These are phyloP conservation scores for Brachypteracias leptosomus DNA, from an alignment of 2,113 vertebrate species.

Conservation along the genomic window DNA sequence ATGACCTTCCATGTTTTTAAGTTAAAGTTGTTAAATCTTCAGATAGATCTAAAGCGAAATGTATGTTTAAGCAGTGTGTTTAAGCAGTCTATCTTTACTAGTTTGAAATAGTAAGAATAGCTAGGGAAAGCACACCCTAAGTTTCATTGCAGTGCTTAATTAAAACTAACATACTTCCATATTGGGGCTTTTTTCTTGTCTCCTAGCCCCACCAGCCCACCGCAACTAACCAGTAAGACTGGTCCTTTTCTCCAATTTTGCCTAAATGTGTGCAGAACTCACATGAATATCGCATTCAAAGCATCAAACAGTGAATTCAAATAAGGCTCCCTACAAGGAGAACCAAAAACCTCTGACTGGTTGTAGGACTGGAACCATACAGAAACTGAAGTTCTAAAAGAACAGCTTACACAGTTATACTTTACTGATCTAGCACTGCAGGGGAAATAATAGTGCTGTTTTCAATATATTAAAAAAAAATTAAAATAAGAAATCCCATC, in stretches of 20 bases:
- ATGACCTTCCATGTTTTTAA: not conserved
- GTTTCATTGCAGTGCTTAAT: not conserved
- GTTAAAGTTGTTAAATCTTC: not conserved
- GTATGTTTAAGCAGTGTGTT: not conserved
- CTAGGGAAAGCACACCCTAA: not conserved
- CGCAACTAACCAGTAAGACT: not conserved
- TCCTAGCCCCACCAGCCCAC: not conserved
- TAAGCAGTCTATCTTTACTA: not conserved
- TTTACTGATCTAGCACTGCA: not conserved
- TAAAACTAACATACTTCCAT: not conserved
- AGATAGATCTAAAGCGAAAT: not conserved
- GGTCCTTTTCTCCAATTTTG: not conserved
- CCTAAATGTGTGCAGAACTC: not conserved
- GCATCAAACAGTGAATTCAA: not conserved
- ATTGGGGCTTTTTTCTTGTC: not conserved
- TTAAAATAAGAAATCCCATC: not conserved
- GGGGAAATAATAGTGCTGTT: not conserved
- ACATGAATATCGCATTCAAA: not conserved
- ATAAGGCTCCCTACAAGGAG: not conserved
- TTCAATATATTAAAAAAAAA: not conserved
- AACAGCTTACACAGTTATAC: not conserved
- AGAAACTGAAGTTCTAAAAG: not conserved
- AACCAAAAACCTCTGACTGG: not conserved
- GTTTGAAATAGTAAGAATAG: not conserved
- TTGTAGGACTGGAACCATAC: not conserved